Evolutionary conservation across 30 jellyfish, hydroid and myxozoan genomes (phyloP).

Genomic region (Aurelia sp.): DNA sequence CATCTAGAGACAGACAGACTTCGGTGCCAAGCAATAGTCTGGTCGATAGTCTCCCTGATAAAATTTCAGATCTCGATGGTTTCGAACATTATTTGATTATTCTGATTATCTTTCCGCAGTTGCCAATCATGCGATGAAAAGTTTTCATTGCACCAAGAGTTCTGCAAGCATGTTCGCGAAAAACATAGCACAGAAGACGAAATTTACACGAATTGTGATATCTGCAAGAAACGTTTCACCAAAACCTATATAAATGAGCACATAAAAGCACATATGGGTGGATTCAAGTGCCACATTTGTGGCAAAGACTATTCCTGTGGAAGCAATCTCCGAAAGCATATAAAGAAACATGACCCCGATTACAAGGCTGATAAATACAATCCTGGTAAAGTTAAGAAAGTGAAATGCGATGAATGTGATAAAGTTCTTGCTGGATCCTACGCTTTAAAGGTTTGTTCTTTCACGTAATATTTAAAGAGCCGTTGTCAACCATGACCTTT

Average conservation of each 20-base stretch:
- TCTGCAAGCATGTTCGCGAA: constrained; percentile 28
- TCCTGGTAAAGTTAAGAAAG: background rate
- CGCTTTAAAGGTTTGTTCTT: constrained; percentile 50
- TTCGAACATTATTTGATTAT: no score
- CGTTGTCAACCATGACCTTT: no score
- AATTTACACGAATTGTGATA: constrained; percentile 4
- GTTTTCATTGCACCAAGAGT: constrained; percentile 1
- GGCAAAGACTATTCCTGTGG: constrained; percentile 47
- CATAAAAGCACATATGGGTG: constrained; percentile 54
- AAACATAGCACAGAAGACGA: constrained; percentile 34
- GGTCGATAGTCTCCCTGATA: no score
- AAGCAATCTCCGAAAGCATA: constrained; percentile 67
- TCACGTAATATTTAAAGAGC: no score
- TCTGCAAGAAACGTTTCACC: constrained; percentile 49
- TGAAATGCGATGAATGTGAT: constrained; percentile 58
- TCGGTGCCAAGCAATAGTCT: no score
- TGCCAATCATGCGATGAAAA: constrained; percentile 27
- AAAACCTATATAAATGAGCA: constrained; percentile 49
- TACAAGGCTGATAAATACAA: constrained; percentile 31
- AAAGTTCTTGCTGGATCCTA: constrained; percentile 42
- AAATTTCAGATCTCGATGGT: no score
- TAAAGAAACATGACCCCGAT: constrained; percentile 41
- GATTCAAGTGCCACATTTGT: constrained; percentile 44
- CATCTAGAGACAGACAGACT: no score
- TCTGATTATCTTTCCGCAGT: background rate